These are phyloP conservation scores for Hypolimnas misippus DNA, from an alignment of 2,888 invertebrate genomes.

Conservation along the genomic window DNA sequence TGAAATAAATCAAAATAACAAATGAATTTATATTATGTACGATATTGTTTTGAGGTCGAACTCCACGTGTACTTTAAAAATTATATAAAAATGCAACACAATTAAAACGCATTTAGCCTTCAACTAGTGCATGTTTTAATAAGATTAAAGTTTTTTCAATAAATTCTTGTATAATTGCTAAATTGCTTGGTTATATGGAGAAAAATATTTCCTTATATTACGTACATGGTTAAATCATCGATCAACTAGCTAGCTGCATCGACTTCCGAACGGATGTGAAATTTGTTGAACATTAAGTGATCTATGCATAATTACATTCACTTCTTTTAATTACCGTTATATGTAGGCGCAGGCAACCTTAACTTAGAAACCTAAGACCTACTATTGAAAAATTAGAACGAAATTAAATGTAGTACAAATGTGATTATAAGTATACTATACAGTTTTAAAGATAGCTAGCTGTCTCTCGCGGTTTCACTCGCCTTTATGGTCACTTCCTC, in stretches of 20 bases:
- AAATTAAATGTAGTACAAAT: no score
- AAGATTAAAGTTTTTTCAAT: constrained; percentile 6
- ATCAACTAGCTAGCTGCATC: constrained; percentile 41
- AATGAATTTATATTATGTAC: no score
- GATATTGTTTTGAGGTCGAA: no score
- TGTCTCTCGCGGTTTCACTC: no score
- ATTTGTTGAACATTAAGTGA: constrained; percentile 19
- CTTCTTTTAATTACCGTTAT: constrained; percentile 5
- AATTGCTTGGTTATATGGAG: constrained; percentile 26
- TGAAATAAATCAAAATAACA: no score
- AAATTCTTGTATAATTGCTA: constrained; percentile 12
- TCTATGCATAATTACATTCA: constrained; percentile 24
- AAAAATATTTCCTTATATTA: constrained; percentile 40
- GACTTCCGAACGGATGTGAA: constrained; percentile 41
- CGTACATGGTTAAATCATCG: constrained; percentile 46
- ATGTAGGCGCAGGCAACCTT: no score
- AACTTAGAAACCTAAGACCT: no score
- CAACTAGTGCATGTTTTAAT: background rate
- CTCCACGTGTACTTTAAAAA: background rate
- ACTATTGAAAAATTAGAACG: no score
- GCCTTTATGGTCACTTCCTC: no score
- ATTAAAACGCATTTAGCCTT: background rate
- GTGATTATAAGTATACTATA: no score
- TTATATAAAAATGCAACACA: background rate
- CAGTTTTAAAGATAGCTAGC: no score